phyloP scores from a whole-genome alignment of 2,113 vertebrate species.

The Polypterus senegalus region DNA sequence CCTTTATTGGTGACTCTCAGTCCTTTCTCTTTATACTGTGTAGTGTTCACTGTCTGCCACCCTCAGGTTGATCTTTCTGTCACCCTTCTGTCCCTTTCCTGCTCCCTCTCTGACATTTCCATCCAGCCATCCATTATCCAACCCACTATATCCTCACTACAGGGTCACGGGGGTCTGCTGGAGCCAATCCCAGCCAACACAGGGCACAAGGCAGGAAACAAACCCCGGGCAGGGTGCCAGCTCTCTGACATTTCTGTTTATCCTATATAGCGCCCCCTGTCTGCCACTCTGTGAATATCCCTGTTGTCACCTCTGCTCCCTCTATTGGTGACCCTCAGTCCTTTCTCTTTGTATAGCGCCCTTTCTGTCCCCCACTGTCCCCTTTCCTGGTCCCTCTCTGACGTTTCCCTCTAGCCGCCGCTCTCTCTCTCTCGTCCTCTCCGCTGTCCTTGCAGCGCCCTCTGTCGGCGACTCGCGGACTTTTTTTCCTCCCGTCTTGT shows the following conservation, averaged over 20 bases:
- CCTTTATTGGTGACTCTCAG: too few relatives aligned
- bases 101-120: not conserved
- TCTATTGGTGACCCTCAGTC: not conserved
- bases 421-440: slow-evolving; percentile 8
- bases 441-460: not conserved
- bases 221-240: too few relatives aligned
- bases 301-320: not conserved
- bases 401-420: not conserved
- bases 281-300: too few relatives aligned
- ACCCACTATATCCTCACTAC: too few relatives aligned
- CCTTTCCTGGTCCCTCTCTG: slow-evolving; percentile 3
- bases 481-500: not conserved
- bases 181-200: too few relatives aligned
- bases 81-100: too few relatives aligned
- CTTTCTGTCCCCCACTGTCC: not conserved
- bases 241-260: not conserved
- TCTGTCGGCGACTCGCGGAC: not conserved
- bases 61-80: not conserved
- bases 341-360: not conserved
- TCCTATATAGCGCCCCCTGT: too few relatives aligned
- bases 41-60: not conserved
- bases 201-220: too few relatives aligned
- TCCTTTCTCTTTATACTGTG: not conserved
- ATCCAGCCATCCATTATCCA: too few relatives aligned
- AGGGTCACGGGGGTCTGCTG: too few relatives aligned